Percentiles rank a stretch among this genome's conserved stretches.
Evolutionary conservation across 2,888 invertebrate genomes (phyloP).

Genomic region (Entomobrya multifasciata): DNA sequence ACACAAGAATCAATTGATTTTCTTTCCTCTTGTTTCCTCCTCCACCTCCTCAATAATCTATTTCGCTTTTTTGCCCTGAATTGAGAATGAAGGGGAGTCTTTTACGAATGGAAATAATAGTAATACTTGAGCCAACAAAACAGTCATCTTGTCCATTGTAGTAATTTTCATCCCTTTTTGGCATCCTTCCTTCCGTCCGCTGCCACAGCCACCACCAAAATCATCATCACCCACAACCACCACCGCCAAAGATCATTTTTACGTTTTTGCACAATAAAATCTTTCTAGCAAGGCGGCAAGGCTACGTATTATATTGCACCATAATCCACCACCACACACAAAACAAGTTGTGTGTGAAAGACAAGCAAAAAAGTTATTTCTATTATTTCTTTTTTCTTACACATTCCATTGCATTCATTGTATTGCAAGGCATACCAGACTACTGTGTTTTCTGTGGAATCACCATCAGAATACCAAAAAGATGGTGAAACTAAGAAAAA

Average conservation of each 20-base stretch:
- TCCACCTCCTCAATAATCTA: neutral
- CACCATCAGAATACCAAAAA: neutral
- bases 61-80: neutral
- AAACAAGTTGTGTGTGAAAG: neutral
- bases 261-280: slow-evolving; percentile 3
- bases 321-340: neutral
- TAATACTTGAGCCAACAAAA: neutral
- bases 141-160: neutral
- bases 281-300: no score
- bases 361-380: neutral
- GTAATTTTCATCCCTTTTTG: slow-evolving; percentile 41
- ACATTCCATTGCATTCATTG: neutral
- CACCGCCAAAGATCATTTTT: neutral
- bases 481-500: no score
- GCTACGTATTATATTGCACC: no score
- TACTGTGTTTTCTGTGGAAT: neutral
- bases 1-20: slow-evolving; percentile 39
- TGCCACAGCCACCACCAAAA: slow-evolving; percentile 17
- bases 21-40: neutral
- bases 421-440: no score
- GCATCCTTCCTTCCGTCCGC: slow-evolving; percentile 28
- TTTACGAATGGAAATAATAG: neutral
- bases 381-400: neutral
- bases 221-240: neutral
- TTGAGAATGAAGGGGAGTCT: neutral